phyloP scores from a whole-genome alignment of 1,140 invertebrate genomes.

The Cepaea nemoralis region DNA sequence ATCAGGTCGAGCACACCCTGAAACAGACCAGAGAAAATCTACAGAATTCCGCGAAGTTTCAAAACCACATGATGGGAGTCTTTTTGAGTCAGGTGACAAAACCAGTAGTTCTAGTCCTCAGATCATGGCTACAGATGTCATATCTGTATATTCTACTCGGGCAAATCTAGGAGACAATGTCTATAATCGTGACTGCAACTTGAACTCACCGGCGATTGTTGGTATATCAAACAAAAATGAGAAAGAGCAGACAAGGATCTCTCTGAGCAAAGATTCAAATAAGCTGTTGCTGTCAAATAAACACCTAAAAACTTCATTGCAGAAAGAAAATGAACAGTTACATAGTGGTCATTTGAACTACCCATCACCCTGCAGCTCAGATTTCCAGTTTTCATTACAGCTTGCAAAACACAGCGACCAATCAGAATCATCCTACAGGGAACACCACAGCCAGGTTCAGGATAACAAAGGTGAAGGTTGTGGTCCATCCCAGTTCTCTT shows the following conservation, averaged over 20 bases:
- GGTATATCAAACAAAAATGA: neutral
- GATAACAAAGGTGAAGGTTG: neutral
- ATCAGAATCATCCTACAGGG: neutral
- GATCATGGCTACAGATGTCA: neutral
- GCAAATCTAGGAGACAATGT: neutral
- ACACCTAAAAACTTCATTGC: neutral
- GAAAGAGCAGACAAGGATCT: neutral
- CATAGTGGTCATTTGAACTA: neutral
- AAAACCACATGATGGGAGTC: slow-evolving; percentile 13
- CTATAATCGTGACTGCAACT: neutral
- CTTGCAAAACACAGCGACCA: slow-evolving; percentile 21
- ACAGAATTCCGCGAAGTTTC: neutral
- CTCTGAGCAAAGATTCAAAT: too few species aligned
- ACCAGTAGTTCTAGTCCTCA: neutral
- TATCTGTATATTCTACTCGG: too few species aligned
- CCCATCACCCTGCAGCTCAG: neutral
- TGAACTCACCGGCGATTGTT: too few species aligned
- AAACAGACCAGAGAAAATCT: neutral
- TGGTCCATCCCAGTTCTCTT: neutral
- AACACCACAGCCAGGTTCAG: neutral
- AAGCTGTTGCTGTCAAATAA: neutral
- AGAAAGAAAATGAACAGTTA: neutral
- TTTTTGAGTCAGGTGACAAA: neutral
- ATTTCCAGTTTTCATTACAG: slow-evolving; percentile 33
- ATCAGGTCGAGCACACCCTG: neutral